These are phyloP conservation scores for Ctenochaetus hawaiiensis DNA, from an alignment of 2,797 vertebrate genomes.

Conservation along the genomic window DNA sequence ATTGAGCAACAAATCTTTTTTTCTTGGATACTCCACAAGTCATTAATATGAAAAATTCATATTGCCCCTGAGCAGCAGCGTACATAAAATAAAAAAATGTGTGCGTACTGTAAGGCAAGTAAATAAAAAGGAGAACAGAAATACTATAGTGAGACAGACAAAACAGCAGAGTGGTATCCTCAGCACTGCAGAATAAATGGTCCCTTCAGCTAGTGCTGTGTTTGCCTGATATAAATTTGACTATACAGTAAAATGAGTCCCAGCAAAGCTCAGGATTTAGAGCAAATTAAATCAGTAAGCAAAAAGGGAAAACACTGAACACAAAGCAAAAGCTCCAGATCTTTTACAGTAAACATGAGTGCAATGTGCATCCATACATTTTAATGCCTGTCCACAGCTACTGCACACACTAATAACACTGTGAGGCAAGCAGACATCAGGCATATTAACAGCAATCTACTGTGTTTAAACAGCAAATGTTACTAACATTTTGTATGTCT, in stretches of 20 bases:
- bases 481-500: not conserved
- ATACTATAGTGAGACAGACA: conserved; percentile 61
- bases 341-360: conserved; percentile 46
- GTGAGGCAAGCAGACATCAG: not conserved
- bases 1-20: conserved; percentile 55
- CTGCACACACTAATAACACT: conserved; percentile 27
- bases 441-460: conserved; percentile 10
- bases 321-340: conserved; percentile 47
- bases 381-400: conserved; percentile 24
- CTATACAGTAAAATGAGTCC: conserved; percentile 33
- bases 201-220: conserved; percentile 2
- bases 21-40: conserved; percentile 61
- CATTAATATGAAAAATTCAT: conserved; percentile 65
- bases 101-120: conserved; percentile 24
- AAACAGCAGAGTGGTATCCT: conserved; percentile 47
- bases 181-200: conserved; percentile 49
- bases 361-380: conserved; percentile 36
- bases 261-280: conserved; percentile 61
- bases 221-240: conserved; percentile 60
- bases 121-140: conserved; percentile 63
- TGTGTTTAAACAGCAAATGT: not conserved
- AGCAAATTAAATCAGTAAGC: conserved; percentile 63
- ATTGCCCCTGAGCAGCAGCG: conserved; percentile 40
- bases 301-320: conserved; percentile 43
- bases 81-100: conserved; percentile 61